These are phyloP conservation scores for Protobothrops flavoviridis DNA, from an alignment of 2,113 vertebrate species.

Conservation along the genomic window DNA sequence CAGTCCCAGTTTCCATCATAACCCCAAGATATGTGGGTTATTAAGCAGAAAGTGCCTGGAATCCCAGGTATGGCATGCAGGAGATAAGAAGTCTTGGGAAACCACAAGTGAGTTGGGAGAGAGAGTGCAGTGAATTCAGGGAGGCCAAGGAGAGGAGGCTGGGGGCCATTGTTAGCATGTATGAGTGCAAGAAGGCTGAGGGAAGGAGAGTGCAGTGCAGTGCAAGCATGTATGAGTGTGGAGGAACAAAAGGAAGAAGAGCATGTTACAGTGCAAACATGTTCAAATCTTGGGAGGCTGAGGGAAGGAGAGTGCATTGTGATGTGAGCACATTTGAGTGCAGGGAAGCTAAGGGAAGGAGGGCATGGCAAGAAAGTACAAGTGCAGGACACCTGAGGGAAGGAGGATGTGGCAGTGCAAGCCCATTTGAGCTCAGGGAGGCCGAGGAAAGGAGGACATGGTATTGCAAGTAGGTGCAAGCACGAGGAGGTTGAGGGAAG, in stretches of 20 bases:
- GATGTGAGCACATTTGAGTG: not conserved
- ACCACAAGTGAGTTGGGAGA: not conserved
- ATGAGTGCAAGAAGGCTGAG: not conserved
- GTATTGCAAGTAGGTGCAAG: not conserved
- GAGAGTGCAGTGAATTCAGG: not conserved
- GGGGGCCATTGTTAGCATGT: not conserved
- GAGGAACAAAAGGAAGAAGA: not conserved
- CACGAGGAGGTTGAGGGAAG: not conserved
- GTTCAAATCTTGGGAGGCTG: not conserved
- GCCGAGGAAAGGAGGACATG: too few relatives aligned
- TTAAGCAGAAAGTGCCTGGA: not conserved
- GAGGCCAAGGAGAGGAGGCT: not conserved
- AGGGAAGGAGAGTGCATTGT: not conserved
- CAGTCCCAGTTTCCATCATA: not conserved
- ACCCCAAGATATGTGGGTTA: not conserved
- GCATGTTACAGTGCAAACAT: not conserved
- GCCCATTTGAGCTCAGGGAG: not conserved
- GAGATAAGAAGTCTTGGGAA: not conserved
- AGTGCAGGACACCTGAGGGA: not conserved
- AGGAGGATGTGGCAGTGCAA: not conserved
- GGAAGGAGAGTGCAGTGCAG: not conserved
- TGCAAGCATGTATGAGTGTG: not conserved
- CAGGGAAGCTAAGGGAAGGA: not conserved
- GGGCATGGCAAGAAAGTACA: not conserved
- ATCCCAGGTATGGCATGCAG: not conserved